Evolutionary conservation across 2,113 vertebrate genomes (phyloP), one percentile per base, ranked within the genome.

Genomic region (Sciurus niger): DNA sequence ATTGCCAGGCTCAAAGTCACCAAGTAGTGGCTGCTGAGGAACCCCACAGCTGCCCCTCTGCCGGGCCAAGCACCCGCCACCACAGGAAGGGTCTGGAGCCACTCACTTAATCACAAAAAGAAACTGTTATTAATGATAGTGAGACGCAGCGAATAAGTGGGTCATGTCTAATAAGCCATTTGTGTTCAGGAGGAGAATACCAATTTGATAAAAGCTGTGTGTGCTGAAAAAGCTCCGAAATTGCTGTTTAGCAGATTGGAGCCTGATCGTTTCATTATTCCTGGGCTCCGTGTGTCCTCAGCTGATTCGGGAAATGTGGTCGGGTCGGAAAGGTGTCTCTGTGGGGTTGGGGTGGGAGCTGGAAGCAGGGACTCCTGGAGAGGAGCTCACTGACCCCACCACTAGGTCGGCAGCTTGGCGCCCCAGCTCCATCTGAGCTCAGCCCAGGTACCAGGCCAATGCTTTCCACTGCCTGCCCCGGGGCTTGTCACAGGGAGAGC

Each of bases 101-200:
- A 97, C 98, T 98, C 98, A 96, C 98, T 98, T 98, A 98, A 98
- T 98, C 98, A 98, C 98, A 97, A 98, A 98, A 97, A 98, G 98
- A 98, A 98, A 98, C 98, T 97, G 98, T 98, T 98, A 98, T 98
- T 98, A 98, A 98, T 97, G 97, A 96, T 97, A 97, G 98, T 96
- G 98, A 97, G 97, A 97, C 96, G 79, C 95, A 51, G 98, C 77
- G 97, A 98, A 88, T 97, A 98, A 98, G 98, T 98, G 98, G 98
- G 98, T 98, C 98, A 98, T 98, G 98, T 98, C 98, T 98, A 98
- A 98, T 98, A 98, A 98, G 98, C 98, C 98, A 82, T 98, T 98
- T 98, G 98, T 94, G 98, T 98, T 98, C 98, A 97, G 98, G 91
- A 98, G 98, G 98, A 98, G 98, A 98, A 98, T 98, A 98, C 98